Conservation (phyloP, 2,797 vertebrate genomes). For the Esox masquinongy region DNA sequence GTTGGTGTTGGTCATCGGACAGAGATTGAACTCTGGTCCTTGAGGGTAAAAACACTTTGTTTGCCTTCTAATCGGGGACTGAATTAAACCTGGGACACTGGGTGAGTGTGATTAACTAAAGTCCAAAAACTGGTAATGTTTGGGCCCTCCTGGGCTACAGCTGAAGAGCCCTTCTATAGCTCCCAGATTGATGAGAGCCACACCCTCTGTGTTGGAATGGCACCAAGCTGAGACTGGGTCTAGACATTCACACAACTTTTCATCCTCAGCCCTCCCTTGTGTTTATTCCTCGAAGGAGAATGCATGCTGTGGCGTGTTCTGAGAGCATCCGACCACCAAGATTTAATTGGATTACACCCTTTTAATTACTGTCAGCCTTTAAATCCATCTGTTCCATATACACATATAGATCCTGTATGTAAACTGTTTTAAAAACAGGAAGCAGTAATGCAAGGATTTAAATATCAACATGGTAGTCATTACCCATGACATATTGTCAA, state of each 20-base stretch:
- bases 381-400: conserved; percentile 61
- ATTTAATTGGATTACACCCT: conserved; percentile 47
- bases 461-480: conserved; percentile 52
- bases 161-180: neutral
- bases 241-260: conserved; percentile 44
- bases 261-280: conserved; percentile 27
- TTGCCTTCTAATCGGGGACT: too few species aligned
- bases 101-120: too few species aligned
- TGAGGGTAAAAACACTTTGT: too few species aligned
- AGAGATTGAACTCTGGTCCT: conserved; percentile 1
- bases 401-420: conserved; percentile 34
- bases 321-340: conserved; percentile 40
- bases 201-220: conserved; percentile 22
- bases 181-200: neutral
- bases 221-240: conserved; percentile 17
- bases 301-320: conserved; percentile 32
- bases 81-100: too few species aligned
- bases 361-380: conserved; percentile 35
- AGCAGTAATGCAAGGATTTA: conserved; percentile 34
- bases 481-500: conserved; percentile 48
- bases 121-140: too few species aligned
- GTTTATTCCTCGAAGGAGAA: conserved; percentile 42
- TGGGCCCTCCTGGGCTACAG: too few species aligned
- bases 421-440: conserved; percentile 34
- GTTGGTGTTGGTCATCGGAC: neutral